Evolutionary conservation across 2,113 vertebrate genomes (phyloP).

Genomic region (Antigone vipio): DNA sequence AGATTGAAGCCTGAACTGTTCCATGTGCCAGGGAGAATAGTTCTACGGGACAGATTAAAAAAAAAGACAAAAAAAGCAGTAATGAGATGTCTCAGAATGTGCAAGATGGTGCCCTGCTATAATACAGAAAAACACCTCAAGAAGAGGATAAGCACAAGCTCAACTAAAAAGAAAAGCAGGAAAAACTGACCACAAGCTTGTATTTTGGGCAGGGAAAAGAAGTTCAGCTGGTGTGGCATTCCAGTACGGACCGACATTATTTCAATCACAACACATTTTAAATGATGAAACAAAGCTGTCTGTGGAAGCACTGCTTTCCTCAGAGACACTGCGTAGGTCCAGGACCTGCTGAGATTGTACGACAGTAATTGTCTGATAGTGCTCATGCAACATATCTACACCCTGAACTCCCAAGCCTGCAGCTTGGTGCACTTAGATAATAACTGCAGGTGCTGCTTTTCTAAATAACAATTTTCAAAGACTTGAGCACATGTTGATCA

Average conservation of each 20-base stretch:
- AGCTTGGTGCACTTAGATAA: neutral
- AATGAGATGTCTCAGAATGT: neutral
- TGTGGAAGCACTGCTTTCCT: neutral
- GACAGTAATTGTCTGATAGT: neutral
- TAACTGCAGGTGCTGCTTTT: neutral
- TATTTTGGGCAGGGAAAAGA: neutral
- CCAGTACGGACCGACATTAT: neutral
- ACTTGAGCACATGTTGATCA: neutral
- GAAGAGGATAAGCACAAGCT: neutral
- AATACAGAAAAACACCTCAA: neutral
- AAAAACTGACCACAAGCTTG: neutral
- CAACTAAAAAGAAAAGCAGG: neutral
- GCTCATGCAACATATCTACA: neutral
- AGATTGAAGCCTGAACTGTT: neutral
- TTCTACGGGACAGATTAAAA: neutral
- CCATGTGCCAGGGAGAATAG: neutral
- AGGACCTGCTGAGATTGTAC: neutral
- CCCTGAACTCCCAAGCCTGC: neutral
- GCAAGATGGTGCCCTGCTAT: neutral
- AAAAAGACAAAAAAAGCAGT: neutral
- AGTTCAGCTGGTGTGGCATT: neutral
- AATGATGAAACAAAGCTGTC: neutral
- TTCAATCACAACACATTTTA: neutral
- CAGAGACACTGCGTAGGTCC: neutral
- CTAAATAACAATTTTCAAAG: neutral